These are phyloP conservation scores for Hoplias malabaricus DNA, from an alignment of 2,113 vertebrate species.

Conservation along the genomic window DNA sequence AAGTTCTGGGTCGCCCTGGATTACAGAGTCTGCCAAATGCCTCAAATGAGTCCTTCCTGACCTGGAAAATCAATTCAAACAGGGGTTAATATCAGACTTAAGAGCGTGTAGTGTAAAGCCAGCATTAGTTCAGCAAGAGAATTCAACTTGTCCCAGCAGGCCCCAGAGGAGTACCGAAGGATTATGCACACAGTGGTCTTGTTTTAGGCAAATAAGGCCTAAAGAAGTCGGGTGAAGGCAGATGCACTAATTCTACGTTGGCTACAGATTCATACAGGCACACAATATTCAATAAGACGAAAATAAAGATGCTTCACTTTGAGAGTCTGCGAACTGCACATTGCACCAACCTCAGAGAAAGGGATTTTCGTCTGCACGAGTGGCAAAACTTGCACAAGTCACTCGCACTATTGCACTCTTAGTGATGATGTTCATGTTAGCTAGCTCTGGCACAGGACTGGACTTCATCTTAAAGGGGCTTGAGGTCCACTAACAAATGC, in stretches of 20 bases:
- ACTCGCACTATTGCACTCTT: slow-evolving; percentile 57
- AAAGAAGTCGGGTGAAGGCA: background rate
- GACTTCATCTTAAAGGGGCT: slow-evolving; percentile 50
- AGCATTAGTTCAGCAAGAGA: slow-evolving; percentile 1
- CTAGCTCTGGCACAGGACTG: slow-evolving; percentile 29
- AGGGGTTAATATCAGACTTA: no score
- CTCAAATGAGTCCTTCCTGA: no score
- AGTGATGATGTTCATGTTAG: slow-evolving; percentile 41
- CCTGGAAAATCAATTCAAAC: no score
- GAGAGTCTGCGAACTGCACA: background rate
- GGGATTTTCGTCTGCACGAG: background rate
- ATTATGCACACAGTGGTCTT: background rate
- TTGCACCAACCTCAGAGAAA: background rate
- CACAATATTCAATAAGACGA: slow-evolving; percentile 54
- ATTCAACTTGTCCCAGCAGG: background rate
- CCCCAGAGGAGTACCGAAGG: background rate
- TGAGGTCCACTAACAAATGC: background rate
- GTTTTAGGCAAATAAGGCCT: slow-evolving; percentile 11
- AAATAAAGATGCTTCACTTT: background rate
- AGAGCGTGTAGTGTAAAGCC: no score
- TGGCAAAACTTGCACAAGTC: slow-evolving; percentile 45
- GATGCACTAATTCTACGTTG: background rate
- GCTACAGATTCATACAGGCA: slow-evolving; percentile 56
- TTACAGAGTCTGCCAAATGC: no score
- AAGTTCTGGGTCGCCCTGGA: no score